Conservation (phyloP, 2,113 vertebrate species). For the Cheirogaleus medius region DNA sequence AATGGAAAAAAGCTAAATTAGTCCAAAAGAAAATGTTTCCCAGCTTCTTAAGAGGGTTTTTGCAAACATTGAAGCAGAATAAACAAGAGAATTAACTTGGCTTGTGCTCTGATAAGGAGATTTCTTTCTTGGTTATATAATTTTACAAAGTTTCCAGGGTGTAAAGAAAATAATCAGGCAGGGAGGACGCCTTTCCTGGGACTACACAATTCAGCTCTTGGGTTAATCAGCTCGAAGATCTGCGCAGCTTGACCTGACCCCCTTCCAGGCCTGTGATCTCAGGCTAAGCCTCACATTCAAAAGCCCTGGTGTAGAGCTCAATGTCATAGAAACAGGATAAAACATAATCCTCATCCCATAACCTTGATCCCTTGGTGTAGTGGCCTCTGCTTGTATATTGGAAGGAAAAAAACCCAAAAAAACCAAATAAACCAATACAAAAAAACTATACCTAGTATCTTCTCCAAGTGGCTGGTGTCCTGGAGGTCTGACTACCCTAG, state of each 20-base stretch:
- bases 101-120: conserved; percentile 66
- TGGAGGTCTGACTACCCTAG: neutral
- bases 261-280: conserved; percentile 49
- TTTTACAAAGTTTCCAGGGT: conserved; percentile 68
- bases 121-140: conserved; percentile 69
- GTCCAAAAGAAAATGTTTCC: conserved; percentile 66
- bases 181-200: neutral
- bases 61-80: conserved; percentile 49
- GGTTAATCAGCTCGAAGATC: conserved; percentile 46
- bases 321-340: conserved; percentile 45
- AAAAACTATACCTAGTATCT: neutral
- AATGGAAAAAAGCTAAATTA: conserved; percentile 51
- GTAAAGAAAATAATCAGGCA: conserved; percentile 70
- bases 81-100: conserved; percentile 73
- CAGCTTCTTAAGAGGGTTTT: conserved; percentile 48
- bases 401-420: neutral
- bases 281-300: conserved; percentile 53
- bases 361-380: conserved; percentile 41
- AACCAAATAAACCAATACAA: neutral
- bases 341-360: conserved; percentile 60
- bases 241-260: conserved; percentile 51
- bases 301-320: conserved; percentile 15
- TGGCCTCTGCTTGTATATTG: neutral
- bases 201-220: conserved; percentile 13
- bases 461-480: neutral